Base-by-base conservation (phyloP, 2,113 vertebrate genomes). In the Austrofundulus limnaeus region DNA sequence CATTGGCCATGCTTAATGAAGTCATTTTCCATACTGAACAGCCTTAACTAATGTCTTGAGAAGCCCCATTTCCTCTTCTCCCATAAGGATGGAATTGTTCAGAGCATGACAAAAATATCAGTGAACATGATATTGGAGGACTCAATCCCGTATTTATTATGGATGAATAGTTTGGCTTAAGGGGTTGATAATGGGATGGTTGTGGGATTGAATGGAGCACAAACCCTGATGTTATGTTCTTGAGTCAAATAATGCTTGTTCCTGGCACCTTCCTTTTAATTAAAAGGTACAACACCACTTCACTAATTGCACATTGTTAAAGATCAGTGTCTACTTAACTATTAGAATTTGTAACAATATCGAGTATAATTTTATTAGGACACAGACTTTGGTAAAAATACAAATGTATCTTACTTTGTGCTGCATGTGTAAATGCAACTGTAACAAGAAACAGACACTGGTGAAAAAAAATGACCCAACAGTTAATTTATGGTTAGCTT, bases 31-130 rank as follows among this genome's bases (percentile, higher is more conserved):
- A 17, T 42, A 15, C 4, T 17, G 41, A 42, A 16, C 2, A 42
- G 41, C 41, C 14, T 15, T 17, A 58, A 25, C 41, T 16, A 41
- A 41, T 14, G 41, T 42, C 41, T 42, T 15, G 15, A 14, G 16
- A 16, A 41, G 39, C 41, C 54, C 55, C 28, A 65, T n/a, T n/a
- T n/a, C n/a, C n/a, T n/a, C n/a, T n/a, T n/a, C n/a, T n/a, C n/a
- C n/a, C n/a, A n/a, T n/a, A 80, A 76, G 1, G 56, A 49, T 72
- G 60, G 57, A 81, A 60, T 50, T 16, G 41, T 56, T 75, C 57
- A 80, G 50, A 79, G 39, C 61, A 62, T 74, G 64, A 80, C 66
- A 53, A 53, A 74, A 70, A 81, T 60, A 67, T 77, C 55, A 56
- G 41, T 56, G 72, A 75, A 65, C 70, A 70, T 65, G 56, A 65